Evolutionary conservation across 1,140 invertebrate species (phyloP), one percentile per base, ranked within the genome.

Genomic region (Dreissena polymorpha): DNA sequence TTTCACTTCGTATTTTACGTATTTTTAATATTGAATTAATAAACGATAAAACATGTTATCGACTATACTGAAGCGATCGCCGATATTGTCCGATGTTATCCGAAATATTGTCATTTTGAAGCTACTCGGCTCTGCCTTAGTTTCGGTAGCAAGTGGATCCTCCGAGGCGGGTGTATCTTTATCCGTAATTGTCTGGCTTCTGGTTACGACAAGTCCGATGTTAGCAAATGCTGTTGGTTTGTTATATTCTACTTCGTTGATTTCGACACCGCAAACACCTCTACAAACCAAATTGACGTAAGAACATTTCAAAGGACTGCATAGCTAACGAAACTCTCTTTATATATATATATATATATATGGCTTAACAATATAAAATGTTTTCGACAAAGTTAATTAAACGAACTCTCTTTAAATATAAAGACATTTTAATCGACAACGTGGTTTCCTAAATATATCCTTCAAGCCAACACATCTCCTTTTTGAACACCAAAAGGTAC

Each of bases 211-310:
- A 0, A 75, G 21, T n/a, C 73, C 73, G 23, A 76, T 57, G 55
- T 64, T 65, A 29, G 60, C 57, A 60, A 76, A 76, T 49, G 73
- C 49, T n/a, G 73, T 76, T 76, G 73, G 60, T 65, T 64, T 64
- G 55, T 60, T 49, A 14, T 18, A 25, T 8, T 14, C 10, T 10
- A 76, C 55, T 12, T 76, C 73, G 57, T 65, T 76, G 63, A 27
- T 65, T 65, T 76, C 73, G 39, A 27, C n/a, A 14, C n/a, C 65
- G 39, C 39, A 39, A 0, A 49, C 27, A 29, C 49, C 57, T 18
- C 73, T 76, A 21, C n/a, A 76, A 65, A 25, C 18, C 2, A 63
- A n/a, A n/a, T n/a, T n/a, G 2, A 7, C 29, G 27, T 21, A n/a
- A 5, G 21, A 2, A 69, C 27, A 27, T 21, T 21, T n/a, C 2